Conservation (phyloP, 2,888 invertebrate species). For the Cheilosia variabilis region DNA sequence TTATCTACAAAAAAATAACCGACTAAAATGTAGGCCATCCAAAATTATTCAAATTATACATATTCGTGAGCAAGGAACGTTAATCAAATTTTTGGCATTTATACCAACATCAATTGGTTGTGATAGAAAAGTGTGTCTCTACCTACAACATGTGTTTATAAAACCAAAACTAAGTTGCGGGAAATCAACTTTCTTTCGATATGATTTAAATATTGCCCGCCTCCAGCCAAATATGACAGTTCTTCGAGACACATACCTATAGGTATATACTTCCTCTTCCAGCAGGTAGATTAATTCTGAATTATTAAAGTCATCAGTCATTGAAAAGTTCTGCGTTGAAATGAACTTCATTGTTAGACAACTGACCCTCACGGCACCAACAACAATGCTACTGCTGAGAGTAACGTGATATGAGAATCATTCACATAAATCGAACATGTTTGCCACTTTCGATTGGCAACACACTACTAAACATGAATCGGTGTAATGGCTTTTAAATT, state of each 20-base stretch:
- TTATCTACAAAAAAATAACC: not conserved
- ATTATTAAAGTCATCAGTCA: conserved; percentile 8
- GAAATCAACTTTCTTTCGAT: conserved; percentile 14
- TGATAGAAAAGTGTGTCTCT: not conserved
- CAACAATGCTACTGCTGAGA: not conserved
- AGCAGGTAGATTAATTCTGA: not conserved
- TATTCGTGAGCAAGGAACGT: conserved; percentile 24
- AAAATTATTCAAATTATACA: conserved; percentile 37
- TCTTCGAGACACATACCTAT: not conserved
- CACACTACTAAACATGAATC: not conserved
- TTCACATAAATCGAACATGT: conserved; percentile 22
- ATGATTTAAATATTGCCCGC: conserved; percentile 5
- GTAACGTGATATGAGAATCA: conserved; percentile 10
- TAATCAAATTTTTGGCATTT: conserved; percentile 16
- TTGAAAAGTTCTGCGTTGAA: conserved; percentile 7
- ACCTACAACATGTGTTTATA: not conserved
- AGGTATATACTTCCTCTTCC: not conserved
- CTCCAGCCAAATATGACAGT: conserved; percentile 6
- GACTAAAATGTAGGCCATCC: conserved; percentile 17
- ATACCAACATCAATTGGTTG: conserved; percentile 6
- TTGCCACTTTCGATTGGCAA: conserved; percentile 52
- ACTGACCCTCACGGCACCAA: not conserved
- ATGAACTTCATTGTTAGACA: conserved; percentile 5
- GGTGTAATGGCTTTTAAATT: conserved; percentile 59
- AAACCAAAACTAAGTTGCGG: conserved; percentile 14